Percentiles rank a stretch among this genome's conserved stretches.
These are phyloP conservation scores for Scytalopus superciliaris DNA, from an alignment of 2,113 vertebrate genomes.

Conservation along the genomic window DNA sequence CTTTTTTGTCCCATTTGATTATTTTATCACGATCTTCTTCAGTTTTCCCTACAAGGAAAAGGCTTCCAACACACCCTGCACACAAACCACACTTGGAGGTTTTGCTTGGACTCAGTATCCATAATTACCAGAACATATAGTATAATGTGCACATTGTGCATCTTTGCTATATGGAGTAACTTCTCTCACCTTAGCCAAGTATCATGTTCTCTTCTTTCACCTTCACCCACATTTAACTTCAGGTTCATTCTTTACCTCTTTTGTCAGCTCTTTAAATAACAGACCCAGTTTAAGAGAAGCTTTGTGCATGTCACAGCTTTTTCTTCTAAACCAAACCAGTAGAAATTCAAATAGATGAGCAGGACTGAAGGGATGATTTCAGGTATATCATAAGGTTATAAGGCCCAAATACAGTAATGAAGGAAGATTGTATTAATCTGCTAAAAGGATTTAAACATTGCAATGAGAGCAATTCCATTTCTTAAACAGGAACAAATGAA, in stretches of 20 bases:
- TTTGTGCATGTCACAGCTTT: neutral
- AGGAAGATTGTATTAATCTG: conserved; percentile 60
- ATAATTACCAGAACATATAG: neutral
- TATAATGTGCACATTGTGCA: rapidly evolving
- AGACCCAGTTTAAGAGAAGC: neutral
- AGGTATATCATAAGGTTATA: conserved; percentile 57
- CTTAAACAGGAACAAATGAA: conserved; percentile 72
- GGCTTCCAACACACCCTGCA: neutral
- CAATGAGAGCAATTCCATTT: conserved; percentile 62
- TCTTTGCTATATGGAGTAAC: neutral
- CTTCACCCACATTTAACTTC: neutral
- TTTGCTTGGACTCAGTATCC: neutral
- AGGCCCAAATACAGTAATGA: conserved; percentile 57
- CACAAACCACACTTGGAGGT: neutral
- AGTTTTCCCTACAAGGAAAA: neutral
- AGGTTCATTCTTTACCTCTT: neutral
- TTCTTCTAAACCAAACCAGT: conserved; percentile 14
- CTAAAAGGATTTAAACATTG: conserved; percentile 64
- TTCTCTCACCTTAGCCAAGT: neutral
- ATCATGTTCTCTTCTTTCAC: neutral
- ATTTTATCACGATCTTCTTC: neutral
- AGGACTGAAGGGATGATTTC: conserved; percentile 61
- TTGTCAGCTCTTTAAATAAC: neutral
- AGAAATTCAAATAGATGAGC: conserved; percentile 44
- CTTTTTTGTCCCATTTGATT: neutral